Evolutionary conservation across 1,140 invertebrate species (phyloP).

Genomic region (Bombus huntii): DNA sequence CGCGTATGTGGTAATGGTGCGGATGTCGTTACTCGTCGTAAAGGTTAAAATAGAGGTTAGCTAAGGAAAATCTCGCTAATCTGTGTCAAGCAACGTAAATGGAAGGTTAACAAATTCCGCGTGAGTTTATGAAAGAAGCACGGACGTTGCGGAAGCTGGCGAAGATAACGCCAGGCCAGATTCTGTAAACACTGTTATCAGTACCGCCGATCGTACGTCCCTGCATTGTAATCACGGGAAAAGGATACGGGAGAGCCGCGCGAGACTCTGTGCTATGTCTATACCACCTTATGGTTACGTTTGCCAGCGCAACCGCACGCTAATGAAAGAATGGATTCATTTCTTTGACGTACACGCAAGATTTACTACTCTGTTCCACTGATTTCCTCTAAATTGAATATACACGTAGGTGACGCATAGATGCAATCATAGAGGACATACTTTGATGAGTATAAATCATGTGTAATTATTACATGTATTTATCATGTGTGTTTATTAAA

Average conservation of each 20-base stretch:
- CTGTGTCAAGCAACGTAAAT: constrained; percentile 17
- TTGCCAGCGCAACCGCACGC: constrained; percentile 11
- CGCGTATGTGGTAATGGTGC: background rate
- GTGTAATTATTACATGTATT: too few relatives aligned
- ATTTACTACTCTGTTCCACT: background rate
- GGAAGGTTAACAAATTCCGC: constrained; percentile 40
- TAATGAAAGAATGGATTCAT: constrained; percentile 12
- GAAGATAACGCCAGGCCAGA: constrained; percentile 59
- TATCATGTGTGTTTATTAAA: background rate
- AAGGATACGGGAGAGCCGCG: constrained; percentile 35
- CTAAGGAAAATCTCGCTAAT: background rate
- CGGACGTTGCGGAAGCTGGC: constrained; percentile 62
- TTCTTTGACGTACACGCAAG: background rate
- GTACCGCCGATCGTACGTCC: constrained; percentile 42
- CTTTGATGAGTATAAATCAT: too few relatives aligned
- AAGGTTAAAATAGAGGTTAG: constrained; percentile 2
- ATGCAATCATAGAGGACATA: background rate
- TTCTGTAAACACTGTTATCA: constrained; percentile 65
- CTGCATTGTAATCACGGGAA: constrained; percentile 53
- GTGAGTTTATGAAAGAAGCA: constrained; percentile 52
- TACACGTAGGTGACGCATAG: too few relatives aligned
- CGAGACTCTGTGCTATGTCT: background rate
- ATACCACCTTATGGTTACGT: constrained; percentile 39
- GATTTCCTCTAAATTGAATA: background rate
- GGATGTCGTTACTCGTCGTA: background rate